Evolutionary conservation across 2,888 invertebrate species (phyloP), one percentile per base, ranked within the genome.

Genomic region (Phyllotreta striolata): DNA sequence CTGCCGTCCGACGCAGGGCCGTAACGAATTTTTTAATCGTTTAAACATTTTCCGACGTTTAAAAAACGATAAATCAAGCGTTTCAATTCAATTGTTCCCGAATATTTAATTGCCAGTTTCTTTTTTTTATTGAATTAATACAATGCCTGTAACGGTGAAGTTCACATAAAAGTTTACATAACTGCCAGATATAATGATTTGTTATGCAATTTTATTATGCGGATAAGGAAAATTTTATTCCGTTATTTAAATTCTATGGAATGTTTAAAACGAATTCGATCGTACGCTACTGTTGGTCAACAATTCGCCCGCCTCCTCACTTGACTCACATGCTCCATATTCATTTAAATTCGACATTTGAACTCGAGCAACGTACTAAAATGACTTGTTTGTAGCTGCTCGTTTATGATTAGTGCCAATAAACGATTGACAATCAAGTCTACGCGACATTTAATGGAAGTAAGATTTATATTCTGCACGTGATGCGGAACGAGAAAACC

Each of bases 301-400:
- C 60, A 64, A 68, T 68, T 64, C 41, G 43, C 52, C 61, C 68
- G 65, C 66, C 68, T 58, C 39, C 49, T 56, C 55, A 64, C 60
- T 66, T 64, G 68, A 68, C 68, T 68, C 68, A 24, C 24, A 66
- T 66, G 66, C 64, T 64, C 62, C 61, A 64, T 55, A 60, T 66
- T 64, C 57, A 65, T 64, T 60, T 46, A 57, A 47, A 60, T 68
- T 68, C 68, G 66, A 68, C 66, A 62, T 68, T 68, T 68, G 68
- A 60, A 64, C 66, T 63, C 63, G 55, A 68, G 54, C 54, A 66
- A 68, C 66, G 63, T 55, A 61, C 63, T 55, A 38, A 63, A 56
- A 60, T 56, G 52, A 62, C 46, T 62, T 62, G 63, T 57, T 61
- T 62, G 62, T 52, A 39, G 63, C 62, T 51, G 51, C 60, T 63